Evolutionary conservation across 2,888 invertebrate species (phyloP).

Genomic region (Maniola hyperantus): DNA sequence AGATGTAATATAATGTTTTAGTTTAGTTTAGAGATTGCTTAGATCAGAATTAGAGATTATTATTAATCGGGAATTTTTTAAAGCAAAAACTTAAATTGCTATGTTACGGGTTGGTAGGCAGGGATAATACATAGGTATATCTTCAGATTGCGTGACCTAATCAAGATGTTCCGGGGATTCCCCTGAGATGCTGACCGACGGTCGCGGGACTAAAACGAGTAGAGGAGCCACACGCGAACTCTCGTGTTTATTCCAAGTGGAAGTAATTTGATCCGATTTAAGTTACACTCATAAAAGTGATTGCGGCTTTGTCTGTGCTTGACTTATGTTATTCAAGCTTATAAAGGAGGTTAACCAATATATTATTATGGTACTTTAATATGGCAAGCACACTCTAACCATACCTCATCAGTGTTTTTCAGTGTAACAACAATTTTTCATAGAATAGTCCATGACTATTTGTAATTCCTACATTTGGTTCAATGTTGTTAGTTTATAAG

Average conservation of each 20-base stretch:
- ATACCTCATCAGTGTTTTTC: too few relatives aligned
- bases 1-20: too few relatives aligned
- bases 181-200: slow-evolving; percentile 24
- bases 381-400: too few relatives aligned
- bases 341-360: not conserved
- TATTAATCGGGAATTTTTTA: not conserved
- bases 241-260: slow-evolving; percentile 27
- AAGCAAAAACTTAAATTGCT: too few relatives aligned
- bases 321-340: not conserved
- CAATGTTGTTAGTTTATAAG: too few relatives aligned
- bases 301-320: not conserved
- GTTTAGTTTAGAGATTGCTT: too few relatives aligned
- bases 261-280: slow-evolving; percentile 33
- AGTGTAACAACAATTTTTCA: too few relatives aligned
- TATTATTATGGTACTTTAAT: too few relatives aligned
- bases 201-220: slow-evolving; percentile 13
- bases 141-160: slow-evolving; percentile 33
- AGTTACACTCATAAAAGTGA: slow-evolving; percentile 24
- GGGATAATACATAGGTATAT: not conserved
- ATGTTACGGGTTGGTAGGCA: too few relatives aligned
- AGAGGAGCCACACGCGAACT: slow-evolving; percentile 30
- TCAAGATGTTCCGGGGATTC: slow-evolving; percentile 30
- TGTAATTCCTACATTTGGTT: too few relatives aligned
- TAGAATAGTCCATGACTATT: too few relatives aligned
- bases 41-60: too few relatives aligned